A percentile compares a stretch with the other conserved stretches of the same genome.
Evolutionary conservation across 2,888 invertebrate species (phyloP).

Genomic region (Caenorhabditis panamensis): DNA sequence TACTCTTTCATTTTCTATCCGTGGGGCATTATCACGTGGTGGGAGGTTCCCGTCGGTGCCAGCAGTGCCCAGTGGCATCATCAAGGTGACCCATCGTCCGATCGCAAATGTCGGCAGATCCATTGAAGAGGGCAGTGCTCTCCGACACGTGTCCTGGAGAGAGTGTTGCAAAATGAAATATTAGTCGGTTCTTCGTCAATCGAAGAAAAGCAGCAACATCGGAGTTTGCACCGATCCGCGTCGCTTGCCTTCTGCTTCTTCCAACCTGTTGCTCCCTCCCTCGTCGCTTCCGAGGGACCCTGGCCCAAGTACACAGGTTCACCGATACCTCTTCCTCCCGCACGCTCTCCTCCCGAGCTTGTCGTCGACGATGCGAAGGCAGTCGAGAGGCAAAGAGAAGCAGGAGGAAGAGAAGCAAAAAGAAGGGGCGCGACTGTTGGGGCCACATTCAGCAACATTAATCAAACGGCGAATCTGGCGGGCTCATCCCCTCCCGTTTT

Average conservation of each 20-base stretch:
- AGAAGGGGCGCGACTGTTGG: conserved; percentile 58
- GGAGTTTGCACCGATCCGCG: conserved; percentile 44
- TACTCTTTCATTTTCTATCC: not conserved
- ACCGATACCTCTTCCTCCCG: conserved; percentile 24
- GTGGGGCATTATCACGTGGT: conserved; percentile 19
- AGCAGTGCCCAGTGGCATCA: conserved; percentile 10
- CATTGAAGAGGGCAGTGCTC: conserved; percentile 44
- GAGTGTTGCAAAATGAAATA: conserved; percentile 56
- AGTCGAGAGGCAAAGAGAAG: conserved; percentile 22
- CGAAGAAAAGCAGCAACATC: conserved; percentile 33
- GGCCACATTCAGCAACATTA: conserved; percentile 64
- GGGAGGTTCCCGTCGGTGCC: conserved; percentile 18
- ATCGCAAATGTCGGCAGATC: conserved; percentile 28
- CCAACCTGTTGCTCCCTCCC: conserved; percentile 45
- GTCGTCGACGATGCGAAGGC: conserved; percentile 28
- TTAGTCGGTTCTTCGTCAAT: conserved; percentile 44
- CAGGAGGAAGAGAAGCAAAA: conserved; percentile 33
- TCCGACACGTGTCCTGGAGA: conserved; percentile 50
- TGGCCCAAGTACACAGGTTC: conserved; percentile 56
- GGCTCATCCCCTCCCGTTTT: conserved; percentile 52
- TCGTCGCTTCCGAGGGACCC: not conserved
- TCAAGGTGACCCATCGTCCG: conserved; percentile 30
- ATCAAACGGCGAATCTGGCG: conserved; percentile 59
- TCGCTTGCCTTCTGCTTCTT: conserved; percentile 14
- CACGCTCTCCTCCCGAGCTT: conserved; percentile 26